phyloP scores from a whole-genome alignment of 2,113 vertebrate genomes.

The Scophthalmus maximus region DNA sequence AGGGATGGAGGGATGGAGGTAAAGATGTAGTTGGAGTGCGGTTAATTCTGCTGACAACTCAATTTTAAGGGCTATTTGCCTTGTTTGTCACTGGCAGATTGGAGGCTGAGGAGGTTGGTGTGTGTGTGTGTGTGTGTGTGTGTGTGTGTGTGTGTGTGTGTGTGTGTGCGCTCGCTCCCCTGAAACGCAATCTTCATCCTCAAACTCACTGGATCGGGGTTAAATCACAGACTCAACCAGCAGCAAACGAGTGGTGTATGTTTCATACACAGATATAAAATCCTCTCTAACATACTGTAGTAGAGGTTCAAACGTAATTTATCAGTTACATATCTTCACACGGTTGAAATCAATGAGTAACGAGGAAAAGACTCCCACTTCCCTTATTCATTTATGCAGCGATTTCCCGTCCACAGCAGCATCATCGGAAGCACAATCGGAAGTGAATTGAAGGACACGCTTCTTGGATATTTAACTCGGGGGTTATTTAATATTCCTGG shows the following conservation, averaged over 20 bases:
- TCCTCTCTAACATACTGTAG: too few species aligned
- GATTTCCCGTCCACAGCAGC: constrained; percentile 24
- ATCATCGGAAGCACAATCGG: constrained; percentile 11
- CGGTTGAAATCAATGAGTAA: constrained; percentile 1
- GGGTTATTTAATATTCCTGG: constrained; percentile 48
- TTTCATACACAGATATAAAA: not conserved
- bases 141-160: too few species aligned
- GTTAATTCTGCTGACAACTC: constrained; percentile 55
- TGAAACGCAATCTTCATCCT: constrained; percentile 21
- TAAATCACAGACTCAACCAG: constrained; percentile 9
- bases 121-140: too few species aligned
- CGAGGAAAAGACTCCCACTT: not conserved
- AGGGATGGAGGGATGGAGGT: constrained; percentile 29
- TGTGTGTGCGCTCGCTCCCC: too few species aligned
- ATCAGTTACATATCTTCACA: not conserved
- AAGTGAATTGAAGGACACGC: not conserved
- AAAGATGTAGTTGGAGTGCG: constrained; percentile 39
- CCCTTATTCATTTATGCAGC: constrained; percentile 32
- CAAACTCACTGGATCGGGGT: constrained; percentile 20
- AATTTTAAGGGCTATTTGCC: constrained; percentile 43
- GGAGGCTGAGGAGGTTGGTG: not conserved
- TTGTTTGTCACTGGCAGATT: constrained; percentile 44
- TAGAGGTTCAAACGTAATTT: not conserved
- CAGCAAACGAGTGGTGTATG: not conserved
- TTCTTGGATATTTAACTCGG: constrained; percentile 28